Percentiles rank a stretch among this genome's conserved stretches.
Conservation (phyloP, 2,113 vertebrate species). For the Calidris pygmaea region DNA sequence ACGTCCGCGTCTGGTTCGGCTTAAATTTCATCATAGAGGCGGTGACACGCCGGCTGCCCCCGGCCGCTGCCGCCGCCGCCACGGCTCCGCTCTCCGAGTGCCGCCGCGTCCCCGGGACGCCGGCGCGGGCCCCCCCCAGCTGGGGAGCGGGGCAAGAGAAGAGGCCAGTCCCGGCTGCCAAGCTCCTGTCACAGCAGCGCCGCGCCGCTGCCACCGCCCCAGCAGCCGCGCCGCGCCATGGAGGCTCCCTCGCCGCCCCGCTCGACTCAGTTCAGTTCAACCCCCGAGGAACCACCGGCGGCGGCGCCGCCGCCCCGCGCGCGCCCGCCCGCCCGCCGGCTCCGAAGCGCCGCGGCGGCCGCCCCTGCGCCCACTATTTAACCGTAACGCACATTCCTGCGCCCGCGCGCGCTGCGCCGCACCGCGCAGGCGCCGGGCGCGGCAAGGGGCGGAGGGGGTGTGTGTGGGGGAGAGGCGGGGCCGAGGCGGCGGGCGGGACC, state of each 20-base stretch:
- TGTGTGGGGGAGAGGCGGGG: not conserved
- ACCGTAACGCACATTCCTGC: conserved; percentile 37
- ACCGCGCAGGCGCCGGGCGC: not conserved
- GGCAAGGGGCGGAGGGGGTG: not conserved
- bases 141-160: not conserved
- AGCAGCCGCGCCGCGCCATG: conserved; percentile 62
- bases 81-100: not conserved
- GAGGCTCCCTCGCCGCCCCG: not conserved
- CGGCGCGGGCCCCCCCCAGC: not conserved
- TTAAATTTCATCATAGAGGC: conserved; percentile 95
- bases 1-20: conserved; percentile 95
- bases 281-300: not conserved
- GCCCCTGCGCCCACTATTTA: conserved; percentile 46
- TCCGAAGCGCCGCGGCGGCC: not conserved
- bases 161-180: not conserved
- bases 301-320: not conserved
- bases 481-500: not conserved
- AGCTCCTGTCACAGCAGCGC: not conserved
- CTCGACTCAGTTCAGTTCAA: not conserved
- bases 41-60: conserved; percentile 17
- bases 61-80: not conserved
- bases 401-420: not conserved
- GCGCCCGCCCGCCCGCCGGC: not conserved
- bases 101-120: conserved; percentile 52
- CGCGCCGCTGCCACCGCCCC: not conserved